Evolutionary conservation across 2,888 invertebrate genomes (phyloP), one percentile per base, ranked within the genome.

Genomic region (Hofmannophila pseudospretella): DNA sequence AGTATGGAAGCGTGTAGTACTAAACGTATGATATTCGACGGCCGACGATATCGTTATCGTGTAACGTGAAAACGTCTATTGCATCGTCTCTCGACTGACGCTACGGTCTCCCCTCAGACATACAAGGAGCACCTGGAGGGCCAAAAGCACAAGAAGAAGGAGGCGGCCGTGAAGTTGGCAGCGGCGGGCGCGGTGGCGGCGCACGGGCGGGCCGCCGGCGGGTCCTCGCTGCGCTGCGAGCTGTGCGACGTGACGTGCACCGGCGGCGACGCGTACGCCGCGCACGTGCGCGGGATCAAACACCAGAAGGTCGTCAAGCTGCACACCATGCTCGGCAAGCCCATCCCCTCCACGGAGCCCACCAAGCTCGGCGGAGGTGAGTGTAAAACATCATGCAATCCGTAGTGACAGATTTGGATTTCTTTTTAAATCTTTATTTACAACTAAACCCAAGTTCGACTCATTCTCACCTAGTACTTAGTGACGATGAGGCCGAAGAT

Each of bases 131-230:
- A 99, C 88, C 88, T 99, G 67, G 98, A 98, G 71, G 99, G 99
- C 0, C 98, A 98, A 81, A 97, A 97, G 79, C 99, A 99, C 86
- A 99, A 99, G 89, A 99, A 98, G 89, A 96, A 98, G 75, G 99
- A 98, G 75, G 89, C 57, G 88, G 91, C 45, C 88, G 89, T 54
- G 76, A 4, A 3, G 90, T 90, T 47, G 89, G 89, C 57, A 88
- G 91, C 45, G 88, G 89, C 54, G 76, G 90, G 58, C 87, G 92
- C 55, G 85, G 89, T 12, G 27, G 34, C 33, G 31, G 57, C 42
- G 33, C 42, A 44, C 14, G 63, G 58, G 36, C 71, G 77, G 39
- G 76, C 72, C 27, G 69, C 69, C 32, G 78, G 78, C 46, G 81
- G 80, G 42, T 71, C 77, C 28, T 76, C 90, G 88, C 72, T 97